A percentile compares a stretch with the other conserved stretches of the same genome.
Evolutionary conservation across 2,797 vertebrate species (phyloP).

Genomic region (Gymnocypris eckloni): DNA sequence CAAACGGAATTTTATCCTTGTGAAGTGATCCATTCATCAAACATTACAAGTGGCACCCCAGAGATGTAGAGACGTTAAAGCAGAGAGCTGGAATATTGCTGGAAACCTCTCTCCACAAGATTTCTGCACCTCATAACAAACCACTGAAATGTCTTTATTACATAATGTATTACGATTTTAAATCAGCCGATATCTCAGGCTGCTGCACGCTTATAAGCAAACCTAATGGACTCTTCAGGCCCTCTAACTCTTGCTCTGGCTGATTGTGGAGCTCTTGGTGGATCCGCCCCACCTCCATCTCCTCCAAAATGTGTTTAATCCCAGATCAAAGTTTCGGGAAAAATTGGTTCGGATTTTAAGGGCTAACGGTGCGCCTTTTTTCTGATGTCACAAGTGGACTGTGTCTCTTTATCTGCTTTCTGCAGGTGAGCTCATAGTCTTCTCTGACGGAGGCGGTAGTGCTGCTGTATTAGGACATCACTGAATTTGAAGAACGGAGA

Average conservation of each 20-base stretch:
- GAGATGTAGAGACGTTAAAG: slow-evolving; percentile 23
- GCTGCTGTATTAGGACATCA: slow-evolving; percentile 67
- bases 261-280: slow-evolving; percentile 36
- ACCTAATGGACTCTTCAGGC: slow-evolving; percentile 36
- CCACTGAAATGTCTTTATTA: slow-evolving; percentile 42
- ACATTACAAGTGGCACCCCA: slow-evolving; percentile 43
- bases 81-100: background rate
- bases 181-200: slow-evolving; percentile 26
- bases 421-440: slow-evolving; percentile 70
- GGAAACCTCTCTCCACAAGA: background rate
- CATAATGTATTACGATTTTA: slow-evolving; percentile 40
- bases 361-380: slow-evolving; percentile 77
- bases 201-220: slow-evolving; percentile 16
- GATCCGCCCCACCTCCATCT: background rate
- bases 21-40: slow-evolving; percentile 44
- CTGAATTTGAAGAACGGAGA: slow-evolving; percentile 63
- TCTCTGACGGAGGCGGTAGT: slow-evolving; percentile 64
- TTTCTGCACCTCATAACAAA: slow-evolving; percentile 41
- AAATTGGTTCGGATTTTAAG: slow-evolving; percentile 74
- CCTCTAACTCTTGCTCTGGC: slow-evolving; percentile 12
- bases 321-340: slow-evolving; percentile 78
- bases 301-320: slow-evolving; percentile 75
- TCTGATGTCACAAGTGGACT: slow-evolving; percentile 71
- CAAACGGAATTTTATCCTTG: slow-evolving; percentile 33
- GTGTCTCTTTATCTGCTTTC: slow-evolving; percentile 77